Conservation (phyloP, 2,888 invertebrate species). For the Xestia c-nigrum region DNA sequence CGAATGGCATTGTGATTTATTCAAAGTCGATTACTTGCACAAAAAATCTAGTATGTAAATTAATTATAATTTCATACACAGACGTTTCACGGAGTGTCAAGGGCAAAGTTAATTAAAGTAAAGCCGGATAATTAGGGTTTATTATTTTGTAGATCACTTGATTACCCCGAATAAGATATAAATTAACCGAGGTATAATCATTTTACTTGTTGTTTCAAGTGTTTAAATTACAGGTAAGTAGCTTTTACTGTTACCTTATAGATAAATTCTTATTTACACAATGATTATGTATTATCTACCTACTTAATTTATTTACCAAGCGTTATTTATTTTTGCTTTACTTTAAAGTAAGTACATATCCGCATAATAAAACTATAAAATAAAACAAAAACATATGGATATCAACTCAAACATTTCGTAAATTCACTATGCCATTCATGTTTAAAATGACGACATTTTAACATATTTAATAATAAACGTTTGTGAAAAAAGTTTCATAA, state of each 20-base stretch:
- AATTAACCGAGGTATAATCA: neutral
- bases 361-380: neutral
- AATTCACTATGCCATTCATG: neutral
- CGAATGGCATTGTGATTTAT: conserved; percentile 14
- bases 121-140: conserved; percentile 1
- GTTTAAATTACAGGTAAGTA: conserved; percentile 12
- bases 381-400: neutral
- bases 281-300: conserved; percentile 15
- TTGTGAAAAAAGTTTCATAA: neutral
- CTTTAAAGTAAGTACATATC: neutral
- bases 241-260: neutral
- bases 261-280: conserved; percentile 17
- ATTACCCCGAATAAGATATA: conserved; percentile 19
- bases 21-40: conserved; percentile 22
- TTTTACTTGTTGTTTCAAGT: neutral
- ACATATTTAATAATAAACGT: too few relatives aligned
- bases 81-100: conserved; percentile 13
- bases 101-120: conserved; percentile 8
- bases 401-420: neutral
- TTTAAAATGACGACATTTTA: neutral
- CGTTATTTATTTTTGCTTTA: neutral
- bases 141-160: conserved; percentile 27
- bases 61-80: conserved; percentile 25
- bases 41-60: conserved; percentile 28
- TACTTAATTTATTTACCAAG: neutral